These are phyloP conservation scores for Lasiurus borealis DNA, from an alignment of 2,113 vertebrate species.

Conservation along the genomic window DNA sequence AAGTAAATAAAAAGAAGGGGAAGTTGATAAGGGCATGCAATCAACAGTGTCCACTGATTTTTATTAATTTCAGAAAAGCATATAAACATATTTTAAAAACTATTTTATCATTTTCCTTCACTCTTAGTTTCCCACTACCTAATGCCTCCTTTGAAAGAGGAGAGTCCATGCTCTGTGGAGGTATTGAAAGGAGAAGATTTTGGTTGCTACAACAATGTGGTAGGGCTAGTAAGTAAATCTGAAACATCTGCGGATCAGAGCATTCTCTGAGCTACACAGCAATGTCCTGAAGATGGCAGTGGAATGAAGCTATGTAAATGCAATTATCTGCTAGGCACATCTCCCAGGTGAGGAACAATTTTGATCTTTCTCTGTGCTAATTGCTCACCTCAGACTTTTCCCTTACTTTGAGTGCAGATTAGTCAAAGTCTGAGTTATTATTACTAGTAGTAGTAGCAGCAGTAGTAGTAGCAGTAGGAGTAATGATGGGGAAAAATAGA, in stretches of 20 bases:
- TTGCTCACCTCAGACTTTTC: not conserved
- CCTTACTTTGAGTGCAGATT: conserved; percentile 39
- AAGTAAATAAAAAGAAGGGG: not conserved
- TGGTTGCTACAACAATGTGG: not conserved
- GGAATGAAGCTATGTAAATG: not conserved
- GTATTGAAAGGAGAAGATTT: not conserved
- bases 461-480: conserved; percentile 17
- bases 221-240: not conserved
- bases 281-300: not conserved
- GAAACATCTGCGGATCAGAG: not conserved
- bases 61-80: conserved; percentile 40
- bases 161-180: not conserved
- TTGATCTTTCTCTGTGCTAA: conserved; percentile 52
- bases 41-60: not conserved
- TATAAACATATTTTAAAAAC: not conserved
- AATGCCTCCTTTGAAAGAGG: not conserved
- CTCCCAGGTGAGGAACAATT: not conserved
- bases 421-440: conserved; percentile 64
- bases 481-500: not conserved
- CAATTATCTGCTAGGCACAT: not conserved
- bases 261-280: not conserved
- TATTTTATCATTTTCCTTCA: not conserved
- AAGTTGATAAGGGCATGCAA: not conserved
- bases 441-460: conserved; percentile 58
- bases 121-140: not conserved